Percentiles rank a stretch among this genome's conserved stretches.
phyloP scores from a whole-genome alignment of 2,888 invertebrate genomes.

The Xanthorhoe spadicearia region DNA sequence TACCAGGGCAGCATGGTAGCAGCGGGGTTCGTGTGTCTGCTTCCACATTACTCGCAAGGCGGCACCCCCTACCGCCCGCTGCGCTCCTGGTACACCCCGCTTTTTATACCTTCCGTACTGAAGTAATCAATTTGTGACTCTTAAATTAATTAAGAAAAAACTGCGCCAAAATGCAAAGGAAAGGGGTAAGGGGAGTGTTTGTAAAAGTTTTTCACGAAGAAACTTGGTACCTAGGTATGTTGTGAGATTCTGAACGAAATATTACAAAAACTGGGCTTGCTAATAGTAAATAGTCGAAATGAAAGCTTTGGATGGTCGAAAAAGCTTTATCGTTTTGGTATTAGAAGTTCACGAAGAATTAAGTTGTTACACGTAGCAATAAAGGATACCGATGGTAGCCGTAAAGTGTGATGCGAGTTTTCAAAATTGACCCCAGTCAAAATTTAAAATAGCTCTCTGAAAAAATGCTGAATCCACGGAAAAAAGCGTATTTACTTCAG shows the following conservation, averaged over 20 bases:
- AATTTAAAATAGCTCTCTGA: too few relatives aligned
- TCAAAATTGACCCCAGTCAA: too few relatives aligned
- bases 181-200: slow-evolving; percentile 20
- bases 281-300: too few relatives aligned
- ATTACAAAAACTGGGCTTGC: not conserved
- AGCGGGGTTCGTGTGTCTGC: slow-evolving; percentile 84
- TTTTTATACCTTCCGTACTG: slow-evolving; percentile 81
- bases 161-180: slow-evolving; percentile 23
- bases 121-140: slow-evolving; percentile 83
- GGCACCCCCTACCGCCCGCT: slow-evolving; percentile 70
- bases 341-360: too few relatives aligned
- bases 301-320: too few relatives aligned
- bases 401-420: too few relatives aligned
- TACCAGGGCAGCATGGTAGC: slow-evolving; percentile 66
- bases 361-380: too few relatives aligned
- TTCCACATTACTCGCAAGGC: slow-evolving; percentile 84
- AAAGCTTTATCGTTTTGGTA: too few relatives aligned
- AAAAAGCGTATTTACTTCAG: too few relatives aligned
- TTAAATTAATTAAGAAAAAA: slow-evolving; percentile 82
- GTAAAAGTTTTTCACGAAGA: not conserved
- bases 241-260: not conserved
- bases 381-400: too few relatives aligned
- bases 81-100: slow-evolving; percentile 76
- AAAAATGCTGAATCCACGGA: too few relatives aligned
- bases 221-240: not conserved